These are phyloP conservation scores for Hippocampus kuda DNA, from an alignment of 2,797 vertebrate species.

Conservation along the genomic window DNA sequence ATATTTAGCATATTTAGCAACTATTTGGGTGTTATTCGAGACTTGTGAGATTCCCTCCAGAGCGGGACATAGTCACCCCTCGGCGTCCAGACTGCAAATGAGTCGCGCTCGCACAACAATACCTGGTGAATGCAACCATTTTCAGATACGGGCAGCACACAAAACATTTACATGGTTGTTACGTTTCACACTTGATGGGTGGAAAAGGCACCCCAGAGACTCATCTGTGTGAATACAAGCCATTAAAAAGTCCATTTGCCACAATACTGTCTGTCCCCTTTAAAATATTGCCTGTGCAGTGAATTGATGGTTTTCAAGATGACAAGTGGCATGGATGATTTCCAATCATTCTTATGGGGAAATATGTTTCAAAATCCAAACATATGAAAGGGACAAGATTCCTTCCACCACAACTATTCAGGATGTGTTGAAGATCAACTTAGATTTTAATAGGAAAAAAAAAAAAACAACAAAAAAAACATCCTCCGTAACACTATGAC, in stretches of 20 bases:
- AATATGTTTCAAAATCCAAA: background rate
- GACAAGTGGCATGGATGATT: background rate
- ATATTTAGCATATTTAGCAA: background rate
- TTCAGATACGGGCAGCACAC: background rate
- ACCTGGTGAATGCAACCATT: background rate
- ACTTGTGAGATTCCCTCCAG: too few species aligned
- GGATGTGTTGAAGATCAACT: conserved; percentile 45
- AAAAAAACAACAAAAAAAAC: conserved; percentile 29
- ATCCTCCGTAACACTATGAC: conserved; percentile 34
- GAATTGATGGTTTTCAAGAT: background rate
- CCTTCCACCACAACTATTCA: conserved; percentile 10
- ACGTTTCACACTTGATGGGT: background rate
- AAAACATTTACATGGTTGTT: background rate
- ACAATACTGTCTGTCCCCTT: background rate
- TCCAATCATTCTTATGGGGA: background rate
- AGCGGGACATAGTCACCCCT: background rate
- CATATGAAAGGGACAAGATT: background rate
- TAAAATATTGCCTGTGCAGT: background rate
- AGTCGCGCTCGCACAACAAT: background rate
- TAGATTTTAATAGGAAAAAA: conserved; percentile 11
- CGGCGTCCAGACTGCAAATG: background rate
- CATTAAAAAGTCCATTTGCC: background rate
- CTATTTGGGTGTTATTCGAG: background rate
- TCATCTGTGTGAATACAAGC: background rate
- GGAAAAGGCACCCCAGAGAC: background rate